Conservation (phyloP, 2,888 invertebrate species). For the Drosophila tripunctata region DNA sequence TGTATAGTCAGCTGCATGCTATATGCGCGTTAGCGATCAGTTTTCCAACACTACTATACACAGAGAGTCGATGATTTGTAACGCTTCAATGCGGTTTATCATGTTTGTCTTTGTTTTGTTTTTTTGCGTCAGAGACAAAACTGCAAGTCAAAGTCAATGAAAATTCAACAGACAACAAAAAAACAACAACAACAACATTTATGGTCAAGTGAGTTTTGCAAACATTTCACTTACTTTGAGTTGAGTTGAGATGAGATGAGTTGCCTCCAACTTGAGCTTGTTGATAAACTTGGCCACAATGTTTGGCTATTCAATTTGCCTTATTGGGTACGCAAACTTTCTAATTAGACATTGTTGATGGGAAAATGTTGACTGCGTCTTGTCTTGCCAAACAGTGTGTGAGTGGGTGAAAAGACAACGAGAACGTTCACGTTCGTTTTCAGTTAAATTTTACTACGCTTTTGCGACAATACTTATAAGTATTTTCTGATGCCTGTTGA, state of each 20-base stretch:
- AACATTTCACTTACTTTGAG: slow-evolving; percentile 67
- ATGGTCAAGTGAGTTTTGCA: slow-evolving; percentile 73
- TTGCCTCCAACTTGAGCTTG: slow-evolving; percentile 13
- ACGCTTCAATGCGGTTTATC: slow-evolving; percentile 63
- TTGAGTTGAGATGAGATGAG: too few species aligned
- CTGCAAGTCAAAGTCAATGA: slow-evolving; percentile 25
- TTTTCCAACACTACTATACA: too few species aligned
- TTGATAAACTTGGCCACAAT: slow-evolving; percentile 40
- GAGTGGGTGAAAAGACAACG: too few species aligned
- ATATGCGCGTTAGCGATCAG: slow-evolving; percentile 49
- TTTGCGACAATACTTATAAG: slow-evolving; percentile 12
- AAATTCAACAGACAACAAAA: slow-evolving; percentile 12
- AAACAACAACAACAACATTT: slow-evolving; percentile 26
- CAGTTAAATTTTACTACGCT: too few species aligned
- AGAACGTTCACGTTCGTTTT: slow-evolving; percentile 34
- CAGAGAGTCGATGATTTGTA: slow-evolving; percentile 72
- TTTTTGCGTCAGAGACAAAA: slow-evolving; percentile 35
- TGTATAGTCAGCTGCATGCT: slow-evolving; percentile 27
- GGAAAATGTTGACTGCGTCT: slow-evolving; percentile 14
- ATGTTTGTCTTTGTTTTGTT: slow-evolving; percentile 36
- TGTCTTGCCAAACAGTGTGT: neutral
- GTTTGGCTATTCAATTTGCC: slow-evolving; percentile 57
- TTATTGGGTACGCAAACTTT: slow-evolving; percentile 63
- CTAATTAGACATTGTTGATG: slow-evolving; percentile 60
- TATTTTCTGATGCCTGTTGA: slow-evolving; percentile 21